These are phyloP conservation scores for Cyprinodon variegatus DNA, from an alignment of 2,113 vertebrate species.

Conservation along the genomic window DNA sequence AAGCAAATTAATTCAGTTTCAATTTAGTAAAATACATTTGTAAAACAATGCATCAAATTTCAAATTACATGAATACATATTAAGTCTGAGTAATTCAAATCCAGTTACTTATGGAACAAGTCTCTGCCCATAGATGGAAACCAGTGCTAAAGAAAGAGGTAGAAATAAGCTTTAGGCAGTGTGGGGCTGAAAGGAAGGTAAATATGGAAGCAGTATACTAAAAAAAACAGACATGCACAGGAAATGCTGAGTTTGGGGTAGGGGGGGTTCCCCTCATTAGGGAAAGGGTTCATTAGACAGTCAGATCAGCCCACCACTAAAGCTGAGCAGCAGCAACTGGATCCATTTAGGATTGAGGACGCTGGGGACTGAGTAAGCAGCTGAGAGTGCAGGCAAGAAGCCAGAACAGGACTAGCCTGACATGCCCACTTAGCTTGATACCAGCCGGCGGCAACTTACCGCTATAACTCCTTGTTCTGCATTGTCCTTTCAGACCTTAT, in stretches of 20 bases:
- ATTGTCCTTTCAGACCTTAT: slow-evolving; percentile 30
- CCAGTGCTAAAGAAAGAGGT: slow-evolving; percentile 26
- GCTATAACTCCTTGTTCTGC: slow-evolving; percentile 37
- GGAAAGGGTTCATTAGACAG: slow-evolving; percentile 70
- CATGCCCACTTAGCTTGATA: slow-evolving; percentile 73
- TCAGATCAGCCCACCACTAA: slow-evolving; percentile 55
- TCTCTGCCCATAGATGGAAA: slow-evolving; percentile 5
- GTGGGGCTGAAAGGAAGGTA: background rate
- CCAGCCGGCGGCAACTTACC: slow-evolving; percentile 59
- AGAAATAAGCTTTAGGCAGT: slow-evolving; percentile 11
- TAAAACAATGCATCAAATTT: no score
- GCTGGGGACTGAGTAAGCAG: slow-evolving; percentile 68
- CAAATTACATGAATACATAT: no score
- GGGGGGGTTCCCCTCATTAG: slow-evolving; percentile 60
- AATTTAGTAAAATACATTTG: no score
- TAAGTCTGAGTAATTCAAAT: no score
- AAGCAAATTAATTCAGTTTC: no score
- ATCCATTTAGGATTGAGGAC: slow-evolving; percentile 73
- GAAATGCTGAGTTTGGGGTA: slow-evolving; percentile 14
- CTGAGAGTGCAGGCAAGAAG: slow-evolving; percentile 72
- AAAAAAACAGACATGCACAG: slow-evolving; percentile 3
- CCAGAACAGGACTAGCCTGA: slow-evolving; percentile 68
- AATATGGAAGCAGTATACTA: slow-evolving; percentile 31
- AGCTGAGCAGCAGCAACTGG: slow-evolving; percentile 73
- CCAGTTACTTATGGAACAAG: no score